phyloP scores from a whole-genome alignment of 2,888 invertebrate genomes.

The Holacanthella duospinosa region DNA sequence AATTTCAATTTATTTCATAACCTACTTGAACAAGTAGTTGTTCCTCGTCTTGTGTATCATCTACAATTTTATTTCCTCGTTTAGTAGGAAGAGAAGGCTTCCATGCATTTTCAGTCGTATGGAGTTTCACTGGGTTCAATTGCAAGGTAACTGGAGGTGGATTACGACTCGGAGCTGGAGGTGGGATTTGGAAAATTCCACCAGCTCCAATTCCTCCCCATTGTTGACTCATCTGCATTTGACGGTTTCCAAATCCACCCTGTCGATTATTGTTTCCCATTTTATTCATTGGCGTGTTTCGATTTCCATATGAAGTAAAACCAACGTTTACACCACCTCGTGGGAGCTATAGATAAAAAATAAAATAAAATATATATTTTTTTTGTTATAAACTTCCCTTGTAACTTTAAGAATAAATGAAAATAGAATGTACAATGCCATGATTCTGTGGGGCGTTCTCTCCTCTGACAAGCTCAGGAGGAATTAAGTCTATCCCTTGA shows the following conservation, averaged over 20 bases:
- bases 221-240: conserved; percentile 8
- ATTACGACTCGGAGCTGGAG: conserved; percentile 18
- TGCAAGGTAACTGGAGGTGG: conserved; percentile 39
- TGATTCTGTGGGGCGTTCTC: neutral
- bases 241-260: neutral
- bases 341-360: neutral
- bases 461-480: conserved; percentile 15
- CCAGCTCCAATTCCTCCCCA: conserved; percentile 25
- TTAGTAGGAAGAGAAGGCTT: no score
- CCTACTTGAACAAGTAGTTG: conserved; percentile 38
- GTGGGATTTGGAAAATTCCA: conserved; percentile 20
- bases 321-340: conserved; percentile 15
- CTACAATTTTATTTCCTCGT: no score
- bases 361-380: no score
- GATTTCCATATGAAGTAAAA: conserved; percentile 18
- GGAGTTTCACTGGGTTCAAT: conserved; percentile 61
- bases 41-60: conserved; percentile 47
- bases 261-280: neutral
- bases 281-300: conserved; percentile 10
- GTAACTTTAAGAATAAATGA: no score
- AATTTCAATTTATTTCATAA: no score
- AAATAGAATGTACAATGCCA: neutral
- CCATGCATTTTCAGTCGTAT: conserved; percentile 84
- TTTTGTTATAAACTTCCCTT: neutral
- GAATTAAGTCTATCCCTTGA: conserved; percentile 5